A percentile compares a stretch with the other conserved stretches of the same genome.
Conservation (phyloP, 2,113 vertebrate species). For the Apistogramma diplotaenia region DNA sequence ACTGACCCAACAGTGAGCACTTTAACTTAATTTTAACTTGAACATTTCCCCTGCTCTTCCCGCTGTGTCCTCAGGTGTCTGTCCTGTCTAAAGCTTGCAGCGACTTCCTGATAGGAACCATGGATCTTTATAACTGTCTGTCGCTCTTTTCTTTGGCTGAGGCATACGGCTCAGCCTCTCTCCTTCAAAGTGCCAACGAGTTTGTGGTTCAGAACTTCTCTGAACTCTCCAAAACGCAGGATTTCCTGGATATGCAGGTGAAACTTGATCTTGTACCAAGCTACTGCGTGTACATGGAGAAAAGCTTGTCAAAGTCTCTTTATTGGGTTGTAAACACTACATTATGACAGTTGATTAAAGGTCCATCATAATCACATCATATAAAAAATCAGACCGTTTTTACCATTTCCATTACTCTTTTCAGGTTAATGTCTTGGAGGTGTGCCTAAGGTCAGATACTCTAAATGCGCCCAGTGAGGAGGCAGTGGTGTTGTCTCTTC, state of each 20-base stretch:
- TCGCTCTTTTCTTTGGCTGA: conserved; percentile 88
- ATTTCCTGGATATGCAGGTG: conserved; percentile 92
- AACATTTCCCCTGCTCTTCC: neutral
- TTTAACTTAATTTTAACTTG: neutral
- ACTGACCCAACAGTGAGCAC: neutral
- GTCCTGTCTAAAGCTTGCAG: conserved; percentile 90
- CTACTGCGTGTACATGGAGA: neutral
- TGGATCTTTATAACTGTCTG: conserved; percentile 90
- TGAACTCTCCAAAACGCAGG: conserved; percentile 81
- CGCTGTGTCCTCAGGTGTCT: conserved; percentile 70
- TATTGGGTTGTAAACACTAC: neutral
- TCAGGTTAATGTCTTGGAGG: conserved; percentile 81
- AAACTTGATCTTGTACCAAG: neutral
- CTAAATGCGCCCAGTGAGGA: conserved; percentile 88
- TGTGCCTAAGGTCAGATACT: conserved; percentile 84
- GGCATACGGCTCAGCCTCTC: conserved; percentile 85
- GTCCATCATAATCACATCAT: neutral
- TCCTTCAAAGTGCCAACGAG: conserved; percentile 82
- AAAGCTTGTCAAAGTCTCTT: neutral
- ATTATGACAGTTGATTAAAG: neutral
- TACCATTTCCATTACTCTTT: conserved; percentile 7
- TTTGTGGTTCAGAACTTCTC: conserved; percentile 88
- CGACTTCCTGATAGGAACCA: conserved; percentile 90
- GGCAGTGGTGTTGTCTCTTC: conserved; percentile 81
- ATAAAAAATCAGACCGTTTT: neutral